Evolutionary conservation across 2,113 vertebrate species (phyloP).

Genomic region (Siphamia tubifer): DNA sequence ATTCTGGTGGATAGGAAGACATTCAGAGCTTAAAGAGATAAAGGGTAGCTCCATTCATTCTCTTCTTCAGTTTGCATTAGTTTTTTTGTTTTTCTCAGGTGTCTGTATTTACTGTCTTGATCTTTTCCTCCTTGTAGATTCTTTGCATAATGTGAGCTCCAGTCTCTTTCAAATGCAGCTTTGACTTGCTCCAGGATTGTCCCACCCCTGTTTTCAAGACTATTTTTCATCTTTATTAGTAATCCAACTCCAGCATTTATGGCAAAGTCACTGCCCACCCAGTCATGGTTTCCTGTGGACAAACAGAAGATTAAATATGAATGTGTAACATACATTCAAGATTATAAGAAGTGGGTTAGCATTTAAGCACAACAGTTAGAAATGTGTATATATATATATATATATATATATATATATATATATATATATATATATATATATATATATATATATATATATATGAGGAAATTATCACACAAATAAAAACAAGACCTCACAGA

Average conservation of each 20-base stretch:
- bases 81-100: slow-evolving; percentile 3
- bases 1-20: slow-evolving; percentile 6
- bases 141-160: slow-evolving; percentile 87
- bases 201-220: slow-evolving; percentile 41
- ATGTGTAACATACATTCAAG: too few relatives aligned
- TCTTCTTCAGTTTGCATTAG: slow-evolving; percentile 9
- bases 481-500: too few relatives aligned
- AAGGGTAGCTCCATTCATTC: slow-evolving; percentile 37
- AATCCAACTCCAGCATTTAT: slow-evolving; percentile 87
- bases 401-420: too few relatives aligned
- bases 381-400: too few relatives aligned
- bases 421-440: too few relatives aligned
- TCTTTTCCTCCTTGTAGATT: slow-evolving; percentile 72
- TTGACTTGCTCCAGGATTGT: slow-evolving; percentile 85
- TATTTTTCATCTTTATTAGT: slow-evolving; percentile 81
- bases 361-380: too few relatives aligned
- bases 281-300: slow-evolving; percentile 88
- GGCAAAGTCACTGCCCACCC: slow-evolving; percentile 89
- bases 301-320: too few relatives aligned
- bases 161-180: slow-evolving; percentile 91
- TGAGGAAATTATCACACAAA: background rate
- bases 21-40: slow-evolving; percentile 39
- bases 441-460: too few relatives aligned
- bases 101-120: slow-evolving; percentile 40
- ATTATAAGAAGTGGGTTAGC: too few relatives aligned